Percentiles rank a stretch among this genome's conserved stretches.
These are phyloP conservation scores for Cosmia pyralina DNA, from an alignment of 2,888 invertebrate genomes.

Conservation along the genomic window DNA sequence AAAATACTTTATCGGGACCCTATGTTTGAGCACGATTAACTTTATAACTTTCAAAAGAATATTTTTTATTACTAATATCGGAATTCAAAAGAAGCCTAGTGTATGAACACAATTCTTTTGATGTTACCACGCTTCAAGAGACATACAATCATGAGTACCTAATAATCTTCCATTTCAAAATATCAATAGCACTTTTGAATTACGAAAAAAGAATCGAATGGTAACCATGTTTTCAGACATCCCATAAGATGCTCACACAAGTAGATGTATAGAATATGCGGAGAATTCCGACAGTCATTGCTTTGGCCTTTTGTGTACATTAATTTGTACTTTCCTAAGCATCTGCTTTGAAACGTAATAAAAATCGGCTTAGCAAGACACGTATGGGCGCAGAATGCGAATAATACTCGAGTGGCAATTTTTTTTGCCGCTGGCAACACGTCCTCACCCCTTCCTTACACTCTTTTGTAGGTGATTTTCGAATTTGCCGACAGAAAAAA, in stretches of 20 bases:
- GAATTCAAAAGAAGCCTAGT: conserved; percentile 3
- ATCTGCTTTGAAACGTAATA: conserved; percentile 85
- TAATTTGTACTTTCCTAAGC: conserved; percentile 82
- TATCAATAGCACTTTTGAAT: conserved; percentile 50
- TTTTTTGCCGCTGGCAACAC: conserved; percentile 62
- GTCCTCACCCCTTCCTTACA: conserved; percentile 60
- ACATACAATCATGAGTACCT: conserved; percentile 18
- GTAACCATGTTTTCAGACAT: conserved; percentile 48
- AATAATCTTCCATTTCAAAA: conserved; percentile 21
- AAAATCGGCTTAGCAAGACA: conserved; percentile 86
- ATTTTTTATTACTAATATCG: neutral
- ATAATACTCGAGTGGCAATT: conserved; percentile 71
- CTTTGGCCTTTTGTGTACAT: conserved; percentile 77
- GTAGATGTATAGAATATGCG: conserved; percentile 38
- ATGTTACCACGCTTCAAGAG: conserved; percentile 19
- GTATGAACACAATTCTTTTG: conserved; percentile 30
- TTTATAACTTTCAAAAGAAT: neutral
- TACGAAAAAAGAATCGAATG: conserved; percentile 32
- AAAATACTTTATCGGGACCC: neutral
- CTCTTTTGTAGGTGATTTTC: conserved; percentile 68
- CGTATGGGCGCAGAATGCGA: conserved; percentile 78
- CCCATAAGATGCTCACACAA: conserved; percentile 48
- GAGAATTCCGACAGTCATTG: conserved; percentile 73
- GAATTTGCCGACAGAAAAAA: conserved; percentile 71
- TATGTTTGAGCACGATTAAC: neutral